Base-by-base conservation (phyloP, 1,140 invertebrate species). In the Neocloeon triangulifer region DNA sequence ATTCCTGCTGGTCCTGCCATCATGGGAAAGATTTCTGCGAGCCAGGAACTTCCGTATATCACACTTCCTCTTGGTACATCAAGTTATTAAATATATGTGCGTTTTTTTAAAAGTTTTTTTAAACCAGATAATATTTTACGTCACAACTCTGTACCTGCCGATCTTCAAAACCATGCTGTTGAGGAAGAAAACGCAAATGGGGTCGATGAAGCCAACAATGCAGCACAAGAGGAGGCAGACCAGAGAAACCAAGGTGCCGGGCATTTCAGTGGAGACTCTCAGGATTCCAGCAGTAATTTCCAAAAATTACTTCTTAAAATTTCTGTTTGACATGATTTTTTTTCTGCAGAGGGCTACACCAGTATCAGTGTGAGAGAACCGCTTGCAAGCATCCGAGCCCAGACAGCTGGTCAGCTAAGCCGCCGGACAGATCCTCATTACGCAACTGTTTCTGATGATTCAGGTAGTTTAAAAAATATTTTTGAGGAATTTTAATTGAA, bases 311-410 rank as follows among this genome's bases (percentile, higher is more conserved):
- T 9, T 18, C 33, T 26, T 15, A 9, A 37, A 16, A 35, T 22
- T n/a, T 17, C 27, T 17, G n/a, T 23, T 28, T 9, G 12, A 10
- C 13, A 26, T 34, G 14, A 42, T 42, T 37, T 19, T 12, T 9
- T 31, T 30, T 23, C 23, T 18, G 14, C 50, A 79, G 76, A 81
- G 56, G 79, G 81, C 22, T 88, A 88, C 43, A 86, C 80, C 1
- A 84, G 79, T 44, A 86, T 86, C 40, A 85, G 78, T 45, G 82
- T 88, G 2, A 58, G 81, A 10, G 80, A 85, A 51, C 82, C 82
- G 2, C 54, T 86, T 36, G 71, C 73, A 12, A 73, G 72, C 43
- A 73, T 78, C 36, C 52, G 71, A 23, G 66, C 67, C 14, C 55
- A 64, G 47, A 60, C 60, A 46, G 43, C 44, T 21, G 57, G 47